These are phyloP conservation scores for Caenorhabditis inopinata DNA, from an alignment of 1,140 invertebrate genomes.

Conservation along the genomic window DNA sequence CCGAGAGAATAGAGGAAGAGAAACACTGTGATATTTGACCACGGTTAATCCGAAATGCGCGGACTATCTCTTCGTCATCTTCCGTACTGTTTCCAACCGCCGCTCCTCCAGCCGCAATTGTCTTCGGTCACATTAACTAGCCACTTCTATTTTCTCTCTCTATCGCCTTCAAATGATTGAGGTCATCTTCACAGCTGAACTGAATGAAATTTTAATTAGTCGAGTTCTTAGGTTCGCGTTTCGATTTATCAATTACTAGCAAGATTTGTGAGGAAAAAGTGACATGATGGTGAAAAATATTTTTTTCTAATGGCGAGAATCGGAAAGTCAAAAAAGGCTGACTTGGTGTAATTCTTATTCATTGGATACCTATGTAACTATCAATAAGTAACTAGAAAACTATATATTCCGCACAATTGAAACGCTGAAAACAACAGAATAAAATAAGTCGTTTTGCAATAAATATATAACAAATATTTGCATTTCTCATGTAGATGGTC, in stretches of 20 bases:
- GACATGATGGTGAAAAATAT: too few species aligned
- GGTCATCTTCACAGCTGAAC: background rate
- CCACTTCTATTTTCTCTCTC: background rate
- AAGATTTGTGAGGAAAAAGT: too few species aligned
- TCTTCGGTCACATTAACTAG: constrained; percentile 25
- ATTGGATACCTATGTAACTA: too few species aligned
- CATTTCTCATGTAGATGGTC: constrained; percentile 29
- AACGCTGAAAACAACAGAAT: background rate
- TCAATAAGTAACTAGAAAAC: too few species aligned
- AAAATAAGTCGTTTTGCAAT: background rate
- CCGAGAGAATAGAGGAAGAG: background rate
- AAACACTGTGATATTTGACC: constrained; percentile 33
- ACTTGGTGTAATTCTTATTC: too few species aligned
- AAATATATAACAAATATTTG: constrained; percentile 33
- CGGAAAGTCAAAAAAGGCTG: too few species aligned
- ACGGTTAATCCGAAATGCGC: constrained; percentile 33
- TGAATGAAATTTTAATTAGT: constrained; percentile 25
- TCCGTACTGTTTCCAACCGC: constrained; percentile 11
- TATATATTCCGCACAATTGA: too few species aligned
- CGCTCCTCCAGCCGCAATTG: constrained; percentile 24
- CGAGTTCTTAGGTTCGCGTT: background rate
- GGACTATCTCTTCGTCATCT: constrained; percentile 28
- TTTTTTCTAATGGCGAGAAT: too few species aligned
- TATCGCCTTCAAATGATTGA: constrained; percentile 7
- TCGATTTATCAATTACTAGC: too few species aligned